Base-by-base conservation (phyloP, 2,888 invertebrate species). In the Noctua fimbriata region DNA sequence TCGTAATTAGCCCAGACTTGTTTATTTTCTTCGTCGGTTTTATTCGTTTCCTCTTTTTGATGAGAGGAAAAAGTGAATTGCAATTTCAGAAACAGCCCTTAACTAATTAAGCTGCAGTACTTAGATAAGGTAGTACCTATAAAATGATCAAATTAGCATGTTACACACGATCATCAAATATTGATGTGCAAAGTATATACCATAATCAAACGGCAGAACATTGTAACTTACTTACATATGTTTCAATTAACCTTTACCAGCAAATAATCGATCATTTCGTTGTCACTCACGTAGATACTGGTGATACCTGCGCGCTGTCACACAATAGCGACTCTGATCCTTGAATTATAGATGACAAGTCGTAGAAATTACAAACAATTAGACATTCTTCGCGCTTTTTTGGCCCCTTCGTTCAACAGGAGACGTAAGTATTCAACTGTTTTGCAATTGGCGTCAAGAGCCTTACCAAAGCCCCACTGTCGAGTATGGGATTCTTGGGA, bases 1-100 rank as follows among this genome's bases (percentile, higher is more conserved):
- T 91, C 87, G 93, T 93, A 95, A 95, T 95, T 95, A 95, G 87
- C 88, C 79, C 84, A 69, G 93, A 92, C 91, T 93, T 93, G 90
- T 94, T 94, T 94, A 93, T 93, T 90, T 90, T 87, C 87, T 89
- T 86, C 79, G 71, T 73, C 84, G 67, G 80, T 60, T 79, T 86
- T 76, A 82, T 76, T 78, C 44, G 81, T 74, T 81, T 85, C 76
- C 79, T 85, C 79, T 77, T 76, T 77, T 85, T 83, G 55, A 82
- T 74, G 76, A 72, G 82, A 55, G 52, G 36, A 60, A 79, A 82
- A 84, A 79, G 41, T 36, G n/a, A 36, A 74, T 60, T 49, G 72
- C 24, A 24, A 63, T 85, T 52, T 49, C 60, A 63, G 32, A 71
- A 65, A 47, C 41, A 55, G 32, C 32, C 58, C 41, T 44, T 69